Percentiles rank a stretch among this genome's conserved stretches.
Conservation (phyloP, 2,888 invertebrate genomes). For the Prosapia bicincta region DNA sequence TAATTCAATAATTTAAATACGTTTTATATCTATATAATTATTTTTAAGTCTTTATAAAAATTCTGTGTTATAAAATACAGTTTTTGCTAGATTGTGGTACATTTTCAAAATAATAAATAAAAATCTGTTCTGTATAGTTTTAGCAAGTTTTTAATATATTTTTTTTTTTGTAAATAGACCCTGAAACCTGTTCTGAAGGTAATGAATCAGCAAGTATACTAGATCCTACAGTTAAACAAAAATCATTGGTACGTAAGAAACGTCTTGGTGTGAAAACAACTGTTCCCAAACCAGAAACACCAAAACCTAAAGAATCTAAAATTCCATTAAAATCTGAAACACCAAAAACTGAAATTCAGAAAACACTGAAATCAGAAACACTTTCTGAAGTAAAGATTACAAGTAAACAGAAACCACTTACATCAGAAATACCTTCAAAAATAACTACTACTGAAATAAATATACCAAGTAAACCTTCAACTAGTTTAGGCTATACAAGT, state of each 20-base stretch:
- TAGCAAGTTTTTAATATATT: too few relatives aligned
- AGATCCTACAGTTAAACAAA: neutral
- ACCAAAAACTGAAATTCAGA: too few relatives aligned
- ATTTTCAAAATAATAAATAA: too few relatives aligned
- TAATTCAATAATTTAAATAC: too few relatives aligned
- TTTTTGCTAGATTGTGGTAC: too few relatives aligned
- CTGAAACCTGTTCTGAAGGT: neutral
- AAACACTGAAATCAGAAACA: neutral
- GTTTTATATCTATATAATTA: too few relatives aligned
- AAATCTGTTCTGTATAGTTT: too few relatives aligned
- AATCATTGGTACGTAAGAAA: neutral
- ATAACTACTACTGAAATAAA: neutral
- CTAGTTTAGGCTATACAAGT: conserved; percentile 47
- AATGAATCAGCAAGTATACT: neutral
- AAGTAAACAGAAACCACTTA: neutral
- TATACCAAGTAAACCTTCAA: neutral
- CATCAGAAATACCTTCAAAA: neutral
- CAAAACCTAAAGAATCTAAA: neutral
- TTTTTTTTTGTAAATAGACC: neutral
- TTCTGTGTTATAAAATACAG: too few relatives aligned
- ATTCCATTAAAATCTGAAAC: neutral
- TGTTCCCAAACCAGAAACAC: neutral
- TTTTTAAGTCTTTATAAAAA: too few relatives aligned
- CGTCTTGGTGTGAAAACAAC: neutral
- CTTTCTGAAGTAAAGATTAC: neutral